A percentile compares a stretch with the other conserved stretches of the same genome.
phyloP scores from a whole-genome alignment of 1,140 invertebrate species.

The Akabosia matsudoensis region DNA sequence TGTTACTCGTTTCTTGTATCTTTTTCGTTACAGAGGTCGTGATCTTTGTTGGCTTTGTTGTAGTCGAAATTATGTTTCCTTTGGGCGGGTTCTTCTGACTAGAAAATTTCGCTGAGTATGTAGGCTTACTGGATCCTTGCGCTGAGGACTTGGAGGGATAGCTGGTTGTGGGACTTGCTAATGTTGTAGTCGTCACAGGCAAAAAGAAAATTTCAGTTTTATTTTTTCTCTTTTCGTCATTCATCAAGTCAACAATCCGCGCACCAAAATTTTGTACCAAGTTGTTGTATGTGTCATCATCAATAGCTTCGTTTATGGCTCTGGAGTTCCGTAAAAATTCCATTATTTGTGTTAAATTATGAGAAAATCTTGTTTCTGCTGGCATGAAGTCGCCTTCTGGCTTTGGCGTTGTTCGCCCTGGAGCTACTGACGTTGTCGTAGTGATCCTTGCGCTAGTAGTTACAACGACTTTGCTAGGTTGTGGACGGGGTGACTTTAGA shows the following conservation, averaged over 20 bases:
- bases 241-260: neutral
- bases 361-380: constrained; percentile 2
- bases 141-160: neutral
- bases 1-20: no score
- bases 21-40: no score
- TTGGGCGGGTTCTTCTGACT: no score
- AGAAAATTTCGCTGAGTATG: no score
- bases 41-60: no score
- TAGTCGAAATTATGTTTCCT: no score
- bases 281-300: constrained; percentile 15
- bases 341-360: constrained; percentile 1
- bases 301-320: constrained; percentile 1
- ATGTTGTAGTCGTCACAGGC: neutral
- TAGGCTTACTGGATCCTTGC: neutral
- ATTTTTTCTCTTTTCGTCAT: no score
- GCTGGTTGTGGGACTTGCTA: neutral
- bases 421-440: neutral
- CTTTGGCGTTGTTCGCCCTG: neutral
- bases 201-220: constrained; percentile 17
- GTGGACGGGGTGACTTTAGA: neutral
- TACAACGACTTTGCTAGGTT: neutral
- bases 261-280: constrained; percentile 16
- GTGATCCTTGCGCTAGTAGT: neutral
- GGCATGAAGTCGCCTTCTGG: neutral
- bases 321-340: constrained; percentile 13